phyloP scores from a whole-genome alignment of 2,888 invertebrate species.

The Limenitis camilla region DNA sequence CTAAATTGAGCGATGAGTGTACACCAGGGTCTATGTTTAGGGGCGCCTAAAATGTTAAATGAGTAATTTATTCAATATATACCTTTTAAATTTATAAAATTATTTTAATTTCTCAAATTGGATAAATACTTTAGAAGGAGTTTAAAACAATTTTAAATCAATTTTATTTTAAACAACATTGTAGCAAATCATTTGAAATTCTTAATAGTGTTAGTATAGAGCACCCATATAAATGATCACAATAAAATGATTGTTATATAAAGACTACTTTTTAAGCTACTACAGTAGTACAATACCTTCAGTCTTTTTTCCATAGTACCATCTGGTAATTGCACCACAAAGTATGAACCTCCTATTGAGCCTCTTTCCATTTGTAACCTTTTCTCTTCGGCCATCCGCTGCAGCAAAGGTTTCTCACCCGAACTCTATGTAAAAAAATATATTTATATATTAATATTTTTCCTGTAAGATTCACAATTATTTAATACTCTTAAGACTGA shows the following conservation, averaged over 20 bases:
- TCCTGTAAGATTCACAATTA: no score
- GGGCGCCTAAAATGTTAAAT: conserved; percentile 66
- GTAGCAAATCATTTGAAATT: no score
- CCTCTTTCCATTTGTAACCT: conserved; percentile 92
- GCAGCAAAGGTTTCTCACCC: conserved; percentile 87
- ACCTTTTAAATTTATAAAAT: no score
- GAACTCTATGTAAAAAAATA: conserved; percentile 50
- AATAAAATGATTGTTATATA: no score
- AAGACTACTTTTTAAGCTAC: no score
- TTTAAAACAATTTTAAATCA: no score
- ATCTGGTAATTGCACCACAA: conserved; percentile 90
- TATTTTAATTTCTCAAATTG: no score
- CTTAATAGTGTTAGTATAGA: no score
- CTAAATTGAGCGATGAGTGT: conserved; percentile 92
- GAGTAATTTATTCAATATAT: background rate
- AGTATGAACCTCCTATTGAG: conserved; percentile 90
- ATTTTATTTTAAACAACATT: no score
- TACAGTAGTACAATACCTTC: conserved; percentile 76
- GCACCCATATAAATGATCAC: no score
- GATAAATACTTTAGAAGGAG: no score
- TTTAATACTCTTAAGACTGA: no score
- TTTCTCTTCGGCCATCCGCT: conserved; percentile 95
- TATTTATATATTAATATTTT: background rate
- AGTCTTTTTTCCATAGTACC: conserved; percentile 92
- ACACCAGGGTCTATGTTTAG: conserved; percentile 95